phyloP scores from a whole-genome alignment of 2,113 vertebrate species.

The Leptocoma aspasia region DNA sequence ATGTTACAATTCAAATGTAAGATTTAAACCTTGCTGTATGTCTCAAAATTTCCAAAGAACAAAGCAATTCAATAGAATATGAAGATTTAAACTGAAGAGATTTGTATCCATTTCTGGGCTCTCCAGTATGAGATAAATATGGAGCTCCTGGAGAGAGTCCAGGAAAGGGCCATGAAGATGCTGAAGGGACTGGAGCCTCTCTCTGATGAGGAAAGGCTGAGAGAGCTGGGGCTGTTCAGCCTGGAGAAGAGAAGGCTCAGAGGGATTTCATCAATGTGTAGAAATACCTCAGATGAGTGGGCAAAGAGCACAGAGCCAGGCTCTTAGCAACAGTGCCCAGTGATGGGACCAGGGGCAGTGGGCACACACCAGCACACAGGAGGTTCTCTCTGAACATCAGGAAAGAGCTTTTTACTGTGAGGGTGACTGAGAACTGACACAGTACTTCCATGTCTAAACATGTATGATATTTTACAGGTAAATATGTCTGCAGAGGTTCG shows the following conservation, averaged over 20 bases:
- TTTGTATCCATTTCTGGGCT: not conserved
- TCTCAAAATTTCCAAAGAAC: not conserved
- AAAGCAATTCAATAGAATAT: not conserved
- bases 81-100: not conserved
- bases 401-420: not conserved
- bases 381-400: not conserved
- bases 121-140: accelerated
- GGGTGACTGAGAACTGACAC: not conserved
- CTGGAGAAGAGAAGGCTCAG: not conserved
- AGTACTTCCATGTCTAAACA: not conserved
- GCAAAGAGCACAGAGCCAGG: not conserved
- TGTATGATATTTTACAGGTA: constrained; percentile 48
- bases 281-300: not conserved
- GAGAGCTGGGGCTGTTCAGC: not conserved
- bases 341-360: not conserved
- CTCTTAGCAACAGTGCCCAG: not conserved
- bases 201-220: not conserved
- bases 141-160: not conserved
- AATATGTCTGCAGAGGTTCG: constrained; percentile 25
- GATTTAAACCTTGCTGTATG: not conserved
- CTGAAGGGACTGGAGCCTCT: not conserved
- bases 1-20: not conserved
- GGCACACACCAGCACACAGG: not conserved
- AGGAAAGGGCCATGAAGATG: not conserved
- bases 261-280: not conserved